Evolutionary conservation across 2,888 invertebrate genomes (phyloP), one percentile per base, ranked within the genome.

Genomic region (Auanema sp.): DNA sequence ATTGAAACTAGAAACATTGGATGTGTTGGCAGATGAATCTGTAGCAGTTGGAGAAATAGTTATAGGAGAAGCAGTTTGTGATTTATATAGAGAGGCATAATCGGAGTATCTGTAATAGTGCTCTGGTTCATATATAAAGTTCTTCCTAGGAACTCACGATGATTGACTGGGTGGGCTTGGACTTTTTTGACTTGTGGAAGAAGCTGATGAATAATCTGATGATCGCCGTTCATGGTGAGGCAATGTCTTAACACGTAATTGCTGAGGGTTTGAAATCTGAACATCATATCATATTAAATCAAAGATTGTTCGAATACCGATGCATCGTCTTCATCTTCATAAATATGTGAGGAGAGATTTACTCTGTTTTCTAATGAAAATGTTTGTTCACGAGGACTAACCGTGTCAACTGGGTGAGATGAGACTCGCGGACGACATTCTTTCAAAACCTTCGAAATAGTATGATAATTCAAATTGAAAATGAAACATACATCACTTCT

Each of bases 131-230:
- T 47, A 5, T 47, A 21, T 18, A 8, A 8, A 47, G 47, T 8
- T 8, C 4, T 5, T 18, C 5, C 11, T 14, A 33, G n/a, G 33
- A 24, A 55, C 54, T 47, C 21, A 61, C 57, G 57, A 57, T 8
- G 62, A 56, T 23, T 62, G 62, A 40, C 62, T 57, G 33, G 57
- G 57, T 1, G 64, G 64, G 41, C 59, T 60, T 2, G 44, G 56
- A 23, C 49, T 49, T 24, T 64, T 64, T 23, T 64, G 64, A 18
- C 58, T 58, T 33, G 33, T 33, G 33, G 33, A 33, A 12, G 55
- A 55, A 11, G 64, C 59, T 4, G 64, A 64, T 3, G 64, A 64
- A 40, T 64, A 64, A 42, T 64, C 64, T 1, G 64, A 64, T 0
- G 50, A 50, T 40, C 60, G 59, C 12, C 64, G 8, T 43, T 63